Evolutionary conservation across 2,888 invertebrate genomes (phyloP), one percentile per base, ranked within the genome.

Genomic region (Epicampocera succincta): DNA sequence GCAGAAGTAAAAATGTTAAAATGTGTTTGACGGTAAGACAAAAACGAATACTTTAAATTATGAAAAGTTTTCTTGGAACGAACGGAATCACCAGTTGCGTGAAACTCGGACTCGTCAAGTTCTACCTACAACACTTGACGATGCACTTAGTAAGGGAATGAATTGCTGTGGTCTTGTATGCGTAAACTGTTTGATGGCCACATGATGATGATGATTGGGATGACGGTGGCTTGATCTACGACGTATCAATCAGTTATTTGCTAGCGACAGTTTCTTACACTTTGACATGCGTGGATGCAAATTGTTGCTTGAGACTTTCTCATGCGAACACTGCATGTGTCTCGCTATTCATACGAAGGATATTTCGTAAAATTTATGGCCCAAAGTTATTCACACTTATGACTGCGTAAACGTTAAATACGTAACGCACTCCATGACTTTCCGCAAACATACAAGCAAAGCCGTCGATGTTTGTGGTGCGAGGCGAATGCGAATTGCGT

Each of bases 51-150:
- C 52, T 40, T 52, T 60, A 2, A 17, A 17, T 60, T 15, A 48
- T 19, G 15, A 13, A 13, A 13, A 40, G 25, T 40, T 48, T 11
- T n/a, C 19, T 19, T 60, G 8, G 9, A 15, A 15, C 3, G 48
- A 61, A 17, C 11, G 15, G 40, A 46, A 58, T 42, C 61, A 80
- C 80, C 80, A 80, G 80, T 76, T 80, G 80, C 80, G 61, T 66
- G 17, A 72, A 65, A 52, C 15, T 66, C 71, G 56, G 40, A 80
- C 76, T 71, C 65, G 44, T 15, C 17, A 52, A 66, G 12, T 48
- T 71, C 56, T 61, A 13, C 29, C 60, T 52, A 40, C 56, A 65
- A 38, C 42, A 50, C 17, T 21, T 50, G 13, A 60, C 65, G 65
- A 40, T 60, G 71, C n/a, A 19, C 19, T 12, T 12, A 56, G 38